Evolutionary conservation across 2,113 vertebrate species (phyloP).

Genomic region (Vimba vimba): DNA sequence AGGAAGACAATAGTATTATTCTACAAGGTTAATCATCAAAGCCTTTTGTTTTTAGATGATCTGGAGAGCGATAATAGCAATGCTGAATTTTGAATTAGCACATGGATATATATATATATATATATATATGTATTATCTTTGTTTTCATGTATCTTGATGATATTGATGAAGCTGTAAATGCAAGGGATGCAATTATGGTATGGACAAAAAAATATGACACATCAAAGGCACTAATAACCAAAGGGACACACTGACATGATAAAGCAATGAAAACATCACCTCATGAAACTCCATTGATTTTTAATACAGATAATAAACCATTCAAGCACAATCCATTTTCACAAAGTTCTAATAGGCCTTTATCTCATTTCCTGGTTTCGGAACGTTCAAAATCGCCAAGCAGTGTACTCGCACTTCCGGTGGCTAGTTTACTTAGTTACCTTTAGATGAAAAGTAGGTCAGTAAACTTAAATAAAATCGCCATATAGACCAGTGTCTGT

Average conservation of each 20-base stretch:
- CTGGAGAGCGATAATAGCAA: neutral
- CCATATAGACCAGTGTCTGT: too few species aligned
- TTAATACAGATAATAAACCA: too few species aligned
- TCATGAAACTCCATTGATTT: too few species aligned
- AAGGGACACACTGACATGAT: neutral
- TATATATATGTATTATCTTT: neutral
- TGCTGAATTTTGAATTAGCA: neutral
- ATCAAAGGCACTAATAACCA: neutral
- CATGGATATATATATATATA: too few species aligned
- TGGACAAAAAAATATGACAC: neutral
- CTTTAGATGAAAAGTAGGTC: too few species aligned
- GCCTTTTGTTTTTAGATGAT: slow-evolving; percentile 23
- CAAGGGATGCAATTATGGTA: slow-evolving; percentile 21
- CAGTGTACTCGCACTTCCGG: too few species aligned
- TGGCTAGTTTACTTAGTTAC: too few species aligned
- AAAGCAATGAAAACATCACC: neutral
- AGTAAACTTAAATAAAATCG: too few species aligned
- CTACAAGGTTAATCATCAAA: slow-evolving; percentile 34
- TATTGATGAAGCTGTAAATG: neutral
- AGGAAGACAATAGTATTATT: neutral
- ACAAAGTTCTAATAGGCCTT: too few species aligned
- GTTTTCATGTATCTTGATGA: neutral
- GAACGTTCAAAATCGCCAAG: too few species aligned
- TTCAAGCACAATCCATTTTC: too few species aligned
- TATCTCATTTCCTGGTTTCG: too few species aligned